Percentiles rank a stretch among this genome's conserved stretches.
Evolutionary conservation across 1,140 invertebrate genomes (phyloP).

Genomic region (Limonius californicus): DNA sequence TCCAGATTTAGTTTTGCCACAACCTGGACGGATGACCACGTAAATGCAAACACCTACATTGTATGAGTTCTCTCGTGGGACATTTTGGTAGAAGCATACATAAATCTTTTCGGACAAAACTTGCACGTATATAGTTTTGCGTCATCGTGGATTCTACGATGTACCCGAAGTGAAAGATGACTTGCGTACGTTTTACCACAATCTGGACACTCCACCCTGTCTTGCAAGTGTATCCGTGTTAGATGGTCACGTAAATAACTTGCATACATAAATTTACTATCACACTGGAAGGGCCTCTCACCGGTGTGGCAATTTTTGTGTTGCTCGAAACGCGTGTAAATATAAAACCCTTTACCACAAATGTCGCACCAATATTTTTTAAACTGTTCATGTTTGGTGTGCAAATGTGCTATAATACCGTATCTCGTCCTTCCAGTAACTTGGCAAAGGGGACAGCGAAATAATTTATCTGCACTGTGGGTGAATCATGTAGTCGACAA

Average conservation of each 20-base stretch:
- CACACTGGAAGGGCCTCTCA: conserved; percentile 69
- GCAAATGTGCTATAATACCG: background rate
- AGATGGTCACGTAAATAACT: conserved; percentile 62
- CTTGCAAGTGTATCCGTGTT: conserved; percentile 69
- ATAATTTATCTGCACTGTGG: conserved; percentile 50
- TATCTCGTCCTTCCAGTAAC: conserved; percentile 28
- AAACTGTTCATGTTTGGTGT: conserved; percentile 2
- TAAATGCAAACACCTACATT: too few species aligned
- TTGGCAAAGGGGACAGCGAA: conserved; percentile 51
- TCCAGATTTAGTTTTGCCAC: too few species aligned
- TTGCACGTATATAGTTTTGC: too few species aligned
- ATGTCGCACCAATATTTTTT: conserved; percentile 15
- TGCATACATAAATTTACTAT: conserved; percentile 59
- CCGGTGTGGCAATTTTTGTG: conserved; percentile 69
- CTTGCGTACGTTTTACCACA: conserved; percentile 4
- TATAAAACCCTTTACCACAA: conserved; percentile 1
- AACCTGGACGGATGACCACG: too few species aligned
- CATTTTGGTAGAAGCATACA: too few species aligned
- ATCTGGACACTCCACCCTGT: conserved; percentile 66
- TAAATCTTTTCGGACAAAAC: too few species aligned
- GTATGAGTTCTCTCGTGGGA: too few species aligned
- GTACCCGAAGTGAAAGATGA: too few species aligned
- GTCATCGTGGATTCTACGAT: too few species aligned
- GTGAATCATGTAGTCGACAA: too few species aligned
- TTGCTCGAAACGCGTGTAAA: conserved; percentile 42